Evolutionary conservation across 2,797 vertebrate genomes (phyloP), one percentile per base, ranked within the genome.

Genomic region (Thripadectes ignobilis): DNA sequence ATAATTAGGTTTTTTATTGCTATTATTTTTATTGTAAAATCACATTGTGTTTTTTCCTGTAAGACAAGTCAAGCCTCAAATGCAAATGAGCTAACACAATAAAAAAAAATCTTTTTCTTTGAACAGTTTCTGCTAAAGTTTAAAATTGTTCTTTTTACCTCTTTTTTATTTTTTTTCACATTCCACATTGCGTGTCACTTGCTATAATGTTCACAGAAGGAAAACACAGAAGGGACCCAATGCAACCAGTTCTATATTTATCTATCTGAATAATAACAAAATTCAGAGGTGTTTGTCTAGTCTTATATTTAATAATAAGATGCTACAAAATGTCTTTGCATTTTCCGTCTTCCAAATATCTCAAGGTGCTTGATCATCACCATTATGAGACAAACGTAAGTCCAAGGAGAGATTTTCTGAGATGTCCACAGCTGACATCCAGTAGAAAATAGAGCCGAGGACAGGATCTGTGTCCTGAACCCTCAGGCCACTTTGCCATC

Each of bases 231-330:
- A 96, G 74, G 66, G 52, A 93, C 73, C 78, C 36, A 38, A 57
- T 79, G 80, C 55, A 92, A 73, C 77, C 69, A 96, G 63, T 39
- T 95, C 92, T 95, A 85, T 94, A 94, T 95, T 96, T 97, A 84
- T 93, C 96, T 95, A 62, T 87, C 59, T 92, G 94, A 94, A 95
- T 88, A 94, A 85, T 68, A 95, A 81, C 51, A 93, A 81, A 81
- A 88, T 86, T 94, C 48, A 30, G 79, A 93, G 63, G 76, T 96
- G 92, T 94, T 96, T 97, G 85, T 86, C 91, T 93, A 79, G 76
- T 91, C 52, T 79, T 95, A 43, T 91, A 92, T 91, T 89, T 96
- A 96, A 89, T 81, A 86, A 81, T 9, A 12, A 90, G 93, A 82
- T 63, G 43, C 38, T 78, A 71, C 59, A 84, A 71, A 86, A 62